Evolutionary conservation across 2,888 invertebrate genomes (phyloP), one percentile per base, ranked within the genome.

Genomic region (Papilio elwesi): DNA sequence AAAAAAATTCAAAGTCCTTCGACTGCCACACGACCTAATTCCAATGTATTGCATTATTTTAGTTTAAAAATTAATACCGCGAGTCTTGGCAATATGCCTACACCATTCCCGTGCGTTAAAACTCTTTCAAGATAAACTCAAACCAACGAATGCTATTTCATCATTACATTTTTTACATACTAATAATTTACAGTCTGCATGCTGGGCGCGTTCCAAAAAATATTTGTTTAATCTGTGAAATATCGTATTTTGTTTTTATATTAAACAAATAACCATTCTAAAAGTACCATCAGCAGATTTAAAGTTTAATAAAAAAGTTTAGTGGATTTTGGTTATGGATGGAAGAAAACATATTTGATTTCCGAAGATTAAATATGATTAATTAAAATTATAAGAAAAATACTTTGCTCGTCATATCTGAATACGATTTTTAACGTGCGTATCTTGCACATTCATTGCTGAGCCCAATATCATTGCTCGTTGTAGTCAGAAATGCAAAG

Each of bases 41-140:
- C 75, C 78, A 68, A 51, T 63, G 57, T 69, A 78, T 83, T 83
- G 80, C 86, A 82, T 85, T 83, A 83, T 79, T 84, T 82, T 80
- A 78, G 79, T 81, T 79, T 79, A 84, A 84, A 87, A 85, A 83
- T 77, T 79, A 83, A 83, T 82, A 76, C 74, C 79, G 79, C 81
- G 78, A 83, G 83, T 82, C 82, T 83, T 89, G 89, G 89, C 87
- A 79, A 8, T 49, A n/a, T 81, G 87, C 89, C 90, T 80, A 86
- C 85, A 83, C 80, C 78, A 76, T 79, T 80, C 78, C 77, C 67
- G 77, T 78, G 73, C 71, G 73, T 72, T 69, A 75, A 69, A 70
- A 73, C 65, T 73, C 68, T 72, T 59, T 73, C 64, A 75, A 75
- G 75, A 78, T 74, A 65, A 74, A 73, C 69, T 65, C 49, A 49